These are phyloP conservation scores for Ernsta delagoae DNA, from an alignment of 2,888 invertebrate genomes.

Conservation along the genomic window DNA sequence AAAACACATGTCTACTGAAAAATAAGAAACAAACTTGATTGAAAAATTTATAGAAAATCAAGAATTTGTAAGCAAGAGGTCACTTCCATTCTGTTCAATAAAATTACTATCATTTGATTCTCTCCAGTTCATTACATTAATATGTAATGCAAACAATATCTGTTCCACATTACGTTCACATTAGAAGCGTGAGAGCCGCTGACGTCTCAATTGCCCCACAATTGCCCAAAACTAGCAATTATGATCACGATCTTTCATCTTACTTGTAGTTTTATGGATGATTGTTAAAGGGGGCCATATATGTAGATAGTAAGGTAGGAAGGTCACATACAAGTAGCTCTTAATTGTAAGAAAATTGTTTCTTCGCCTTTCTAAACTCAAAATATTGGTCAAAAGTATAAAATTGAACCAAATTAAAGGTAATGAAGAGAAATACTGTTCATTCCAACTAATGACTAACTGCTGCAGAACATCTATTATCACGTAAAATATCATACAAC, in stretches of 20 bases:
- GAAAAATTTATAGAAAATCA: not conserved
- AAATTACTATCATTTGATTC: not conserved
- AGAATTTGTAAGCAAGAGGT: not conserved
- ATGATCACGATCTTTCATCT: not conserved
- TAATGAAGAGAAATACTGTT: no score
- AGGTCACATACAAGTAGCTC: not conserved
- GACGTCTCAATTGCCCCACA: not conserved
- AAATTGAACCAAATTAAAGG: no score
- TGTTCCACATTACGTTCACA: not conserved
- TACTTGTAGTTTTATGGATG: not conserved
- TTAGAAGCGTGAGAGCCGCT: no score
- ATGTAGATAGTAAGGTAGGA: no score
- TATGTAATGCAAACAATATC: not conserved
- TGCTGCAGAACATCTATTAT: no score
- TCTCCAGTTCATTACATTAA: not conserved
- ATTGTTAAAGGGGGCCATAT: constrained; percentile 3
- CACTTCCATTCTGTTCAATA: not conserved
- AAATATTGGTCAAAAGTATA: no score
- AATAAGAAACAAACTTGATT: not conserved
- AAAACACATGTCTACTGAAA: not conserved
- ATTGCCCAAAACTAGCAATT: constrained; percentile 4
- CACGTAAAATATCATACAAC: no score
- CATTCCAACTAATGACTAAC: no score
- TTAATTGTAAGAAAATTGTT: no score
- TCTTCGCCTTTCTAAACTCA: no score